phyloP scores from a whole-genome alignment of 2,888 invertebrate genomes.

The Amphipyra tragopoginis region DNA sequence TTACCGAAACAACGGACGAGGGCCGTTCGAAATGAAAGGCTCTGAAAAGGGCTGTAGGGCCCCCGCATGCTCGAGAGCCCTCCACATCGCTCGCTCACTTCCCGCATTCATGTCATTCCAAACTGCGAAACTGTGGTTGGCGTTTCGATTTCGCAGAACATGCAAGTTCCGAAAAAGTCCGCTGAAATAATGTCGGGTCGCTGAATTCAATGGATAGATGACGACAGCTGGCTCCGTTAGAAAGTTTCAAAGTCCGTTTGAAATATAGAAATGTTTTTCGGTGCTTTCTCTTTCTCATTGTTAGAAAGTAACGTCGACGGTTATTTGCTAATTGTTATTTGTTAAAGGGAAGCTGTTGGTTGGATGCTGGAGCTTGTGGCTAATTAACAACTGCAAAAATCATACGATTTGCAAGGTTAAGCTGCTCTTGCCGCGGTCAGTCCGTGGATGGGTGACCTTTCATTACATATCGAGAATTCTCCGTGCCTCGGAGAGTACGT shows the following conservation, averaged over 20 bases:
- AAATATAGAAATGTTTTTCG: conserved; percentile 13
- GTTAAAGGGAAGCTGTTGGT: too few relatives aligned
- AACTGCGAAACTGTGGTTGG: conserved; percentile 41
- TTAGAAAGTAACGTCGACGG: background rate
- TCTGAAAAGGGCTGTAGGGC: conserved; percentile 52
- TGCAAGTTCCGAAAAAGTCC: conserved; percentile 11
- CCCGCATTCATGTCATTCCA: conserved; percentile 55
- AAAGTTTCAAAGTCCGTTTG: conserved; percentile 22
- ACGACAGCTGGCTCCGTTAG: conserved; percentile 27
- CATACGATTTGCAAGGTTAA: too few relatives aligned
- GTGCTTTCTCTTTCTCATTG: background rate
- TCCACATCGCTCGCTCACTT: conserved; percentile 57
- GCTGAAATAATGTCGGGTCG: conserved; percentile 21
- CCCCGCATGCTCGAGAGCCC: conserved; percentile 43
- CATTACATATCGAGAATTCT: too few relatives aligned
- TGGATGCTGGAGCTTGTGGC: too few relatives aligned
- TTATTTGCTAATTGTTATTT: too few relatives aligned
- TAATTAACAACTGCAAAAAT: too few relatives aligned
- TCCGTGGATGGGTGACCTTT: too few relatives aligned
- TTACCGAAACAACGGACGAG: conserved; percentile 50
- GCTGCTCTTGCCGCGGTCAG: too few relatives aligned
- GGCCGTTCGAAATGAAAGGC: conserved; percentile 60
- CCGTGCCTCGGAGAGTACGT: too few relatives aligned
- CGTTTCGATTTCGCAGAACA: conserved; percentile 29
- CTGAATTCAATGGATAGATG: conserved; percentile 28